Evolutionary conservation across 2,113 vertebrate genomes (phyloP).

Genomic region (Passerina amoena): DNA sequence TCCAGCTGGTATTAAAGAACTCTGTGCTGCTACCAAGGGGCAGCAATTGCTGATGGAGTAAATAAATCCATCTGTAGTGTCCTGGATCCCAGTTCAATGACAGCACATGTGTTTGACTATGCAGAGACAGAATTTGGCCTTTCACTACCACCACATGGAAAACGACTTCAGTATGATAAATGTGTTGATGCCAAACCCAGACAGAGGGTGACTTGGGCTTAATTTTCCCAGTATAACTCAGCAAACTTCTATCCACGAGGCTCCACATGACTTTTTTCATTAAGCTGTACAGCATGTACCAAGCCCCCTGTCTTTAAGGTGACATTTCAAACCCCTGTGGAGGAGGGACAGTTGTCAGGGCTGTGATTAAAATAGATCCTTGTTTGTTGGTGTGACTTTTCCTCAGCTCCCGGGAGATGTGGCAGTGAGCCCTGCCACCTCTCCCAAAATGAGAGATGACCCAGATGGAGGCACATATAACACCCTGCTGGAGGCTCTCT

Average conservation of each 20-base stretch:
- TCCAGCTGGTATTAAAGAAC: background rate
- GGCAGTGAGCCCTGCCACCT: background rate
- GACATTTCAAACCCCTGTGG: background rate
- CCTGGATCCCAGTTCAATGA: background rate
- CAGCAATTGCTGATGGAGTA: background rate
- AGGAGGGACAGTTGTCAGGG: conserved; percentile 28
- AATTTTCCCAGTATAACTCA: background rate
- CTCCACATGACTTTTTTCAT: background rate
- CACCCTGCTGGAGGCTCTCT: background rate
- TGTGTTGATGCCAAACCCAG: background rate
- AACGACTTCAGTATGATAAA: background rate
- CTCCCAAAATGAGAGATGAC: background rate
- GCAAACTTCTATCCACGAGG: background rate
- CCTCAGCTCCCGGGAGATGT: background rate
- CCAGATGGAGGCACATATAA: background rate
- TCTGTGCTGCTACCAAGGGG: background rate
- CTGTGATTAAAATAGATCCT: conserved; percentile 20
- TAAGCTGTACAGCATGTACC: conserved; percentile 38
- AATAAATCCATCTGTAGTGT: background rate
- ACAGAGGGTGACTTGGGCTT: background rate
- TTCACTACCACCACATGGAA: background rate
- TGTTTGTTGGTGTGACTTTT: conserved; percentile 18
- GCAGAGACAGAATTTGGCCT: background rate
- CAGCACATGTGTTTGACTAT: background rate
- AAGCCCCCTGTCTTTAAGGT: conserved; percentile 13